Conservation (phyloP, 2,888 invertebrate species). For the Leptopilina syphax region DNA sequence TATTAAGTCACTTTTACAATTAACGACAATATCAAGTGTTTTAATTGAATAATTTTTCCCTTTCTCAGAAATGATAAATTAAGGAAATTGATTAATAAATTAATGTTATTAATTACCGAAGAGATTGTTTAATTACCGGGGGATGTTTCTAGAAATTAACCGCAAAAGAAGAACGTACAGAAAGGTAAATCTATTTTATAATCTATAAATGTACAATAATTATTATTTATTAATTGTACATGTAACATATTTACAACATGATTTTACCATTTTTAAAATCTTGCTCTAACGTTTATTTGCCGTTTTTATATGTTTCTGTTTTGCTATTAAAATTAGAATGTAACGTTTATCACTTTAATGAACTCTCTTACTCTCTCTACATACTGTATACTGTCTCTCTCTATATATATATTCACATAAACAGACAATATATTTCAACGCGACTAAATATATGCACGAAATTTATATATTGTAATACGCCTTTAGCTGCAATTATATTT, state of each 20-base stretch:
- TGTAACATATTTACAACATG: background rate
- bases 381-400: too few relatives aligned
- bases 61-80: too few relatives aligned
- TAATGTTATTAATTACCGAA: too few relatives aligned
- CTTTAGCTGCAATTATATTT: background rate
- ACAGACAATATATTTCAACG: background rate
- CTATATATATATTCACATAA: background rate
- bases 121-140: too few relatives aligned
- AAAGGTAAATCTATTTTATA: slow-evolving; percentile 9
- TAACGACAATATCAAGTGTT: too few relatives aligned
- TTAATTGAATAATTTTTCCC: too few relatives aligned
- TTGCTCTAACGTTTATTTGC: slow-evolving; percentile 7
- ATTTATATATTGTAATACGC: background rate
- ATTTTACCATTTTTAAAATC: background rate
- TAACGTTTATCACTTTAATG: slow-evolving; percentile 6
- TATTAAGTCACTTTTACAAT: too few relatives aligned
- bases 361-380: background rate
- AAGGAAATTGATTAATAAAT: too few relatives aligned
- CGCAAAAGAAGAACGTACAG: background rate
- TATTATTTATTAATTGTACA: slow-evolving; percentile 1
- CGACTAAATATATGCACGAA: background rate
- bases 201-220: slow-evolving; percentile 10
- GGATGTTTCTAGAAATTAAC: background rate
- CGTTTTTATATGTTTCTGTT: background rate
- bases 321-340: slow-evolving; percentile 11